Evolutionary conservation across 35 echinoderm and acorn worm genomes (phyloP).

Genomic region (Lytechinus pictus): DNA sequence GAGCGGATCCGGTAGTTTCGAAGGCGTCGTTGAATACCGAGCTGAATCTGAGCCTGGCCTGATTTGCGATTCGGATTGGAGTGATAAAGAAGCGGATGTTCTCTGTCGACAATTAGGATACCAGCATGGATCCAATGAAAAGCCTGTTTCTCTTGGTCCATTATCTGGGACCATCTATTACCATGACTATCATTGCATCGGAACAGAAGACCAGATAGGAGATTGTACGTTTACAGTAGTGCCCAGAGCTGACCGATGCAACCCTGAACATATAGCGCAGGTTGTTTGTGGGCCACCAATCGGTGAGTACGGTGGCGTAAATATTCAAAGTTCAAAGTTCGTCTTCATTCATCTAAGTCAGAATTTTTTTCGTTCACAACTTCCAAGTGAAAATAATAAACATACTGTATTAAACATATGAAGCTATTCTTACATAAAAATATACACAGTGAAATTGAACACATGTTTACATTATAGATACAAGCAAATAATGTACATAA

Average conservation of each 20-base stretch:
- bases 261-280: neutral
- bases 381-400: too few relatives aligned
- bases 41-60: neutral
- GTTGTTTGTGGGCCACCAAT: constrained; percentile 8
- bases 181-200: neutral
- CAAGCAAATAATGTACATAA: too few relatives aligned
- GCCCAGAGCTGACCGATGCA: neutral
- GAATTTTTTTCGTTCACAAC: too few relatives aligned
- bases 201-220: neutral
- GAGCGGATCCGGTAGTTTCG: neutral
- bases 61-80: constrained; percentile 35
- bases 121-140: neutral
- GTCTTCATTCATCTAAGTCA: too few relatives aligned
- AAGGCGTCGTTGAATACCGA: constrained; percentile 29
- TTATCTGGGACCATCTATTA: neutral
- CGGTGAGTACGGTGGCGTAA: neutral
- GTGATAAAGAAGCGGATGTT: neutral
- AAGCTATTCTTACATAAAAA: too few relatives aligned
- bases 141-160: neutral
- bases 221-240: neutral
- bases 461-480: too few relatives aligned
- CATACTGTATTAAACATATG: too few relatives aligned
- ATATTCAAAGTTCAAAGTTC: too few relatives aligned
- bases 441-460: too few relatives aligned
- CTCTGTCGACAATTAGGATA: constrained; percentile 29